Base-by-base conservation (phyloP, 92 coral and sea anemone genomes). In the Porites evermanni region DNA sequence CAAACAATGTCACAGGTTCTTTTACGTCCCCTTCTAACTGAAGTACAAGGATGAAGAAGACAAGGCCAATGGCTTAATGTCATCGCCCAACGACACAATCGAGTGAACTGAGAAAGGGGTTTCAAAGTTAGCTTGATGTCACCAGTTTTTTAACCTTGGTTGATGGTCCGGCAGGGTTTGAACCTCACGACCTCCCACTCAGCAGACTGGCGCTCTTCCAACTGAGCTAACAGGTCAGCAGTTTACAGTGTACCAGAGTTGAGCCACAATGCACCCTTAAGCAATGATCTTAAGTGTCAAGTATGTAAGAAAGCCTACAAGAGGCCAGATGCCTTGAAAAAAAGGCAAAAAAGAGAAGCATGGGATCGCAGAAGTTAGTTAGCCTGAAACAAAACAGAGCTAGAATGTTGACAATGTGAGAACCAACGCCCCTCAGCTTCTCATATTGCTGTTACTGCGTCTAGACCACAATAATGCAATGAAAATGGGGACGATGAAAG, bases 391-490 rank as follows among this genome's bases (percentile, higher is more conserved):
- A 53, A 7, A 53, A 78, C 70, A 16, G 29, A 72, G 47, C 38
- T 38, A 8, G 20, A 77, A 82, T 18, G 70, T 17, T 63, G 92
- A 92, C 74, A 61, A 24, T 47, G 82, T 90, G 12, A 61, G 75
- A 58, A 93, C 84, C 52, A 87, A 93, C 79, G 90, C 93, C 58
- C 88, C 56, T 74, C 87, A 93, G 18, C 67, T 84, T 2, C 85
- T 93, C 0, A 26, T 90, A 13, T 13, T 93, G 69, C 70, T 90
- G 26, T 76, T 87, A 13, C 56, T 93, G 77, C 58, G 89, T 2
- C 1, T 60, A 9, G 70, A 92, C 72, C 91, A 89, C 56, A 81
- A 92, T 60, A 82, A 92, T 89, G 95, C 91, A 19, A 89, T 92
- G 1, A 89, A 82, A 58, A 53, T 66, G 93, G 68, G 0, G 91